Conservation (phyloP, 2,888 invertebrate species). For the Orthosia gothica region DNA sequence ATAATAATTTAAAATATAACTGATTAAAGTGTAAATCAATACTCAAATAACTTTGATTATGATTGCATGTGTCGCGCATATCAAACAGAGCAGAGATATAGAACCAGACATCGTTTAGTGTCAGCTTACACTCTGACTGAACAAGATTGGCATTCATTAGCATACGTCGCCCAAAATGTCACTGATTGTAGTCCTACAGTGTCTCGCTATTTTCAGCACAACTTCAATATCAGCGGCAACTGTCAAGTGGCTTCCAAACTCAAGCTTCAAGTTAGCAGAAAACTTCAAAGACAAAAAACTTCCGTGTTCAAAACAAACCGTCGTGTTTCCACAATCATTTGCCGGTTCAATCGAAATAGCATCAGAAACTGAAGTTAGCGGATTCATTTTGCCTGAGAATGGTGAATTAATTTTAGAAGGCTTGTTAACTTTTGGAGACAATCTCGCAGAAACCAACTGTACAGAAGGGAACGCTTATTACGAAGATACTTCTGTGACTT, state of each 20-base stretch:
- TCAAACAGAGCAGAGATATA: constrained; percentile 23
- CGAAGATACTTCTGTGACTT: constrained; percentile 75
- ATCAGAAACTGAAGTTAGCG: constrained; percentile 72
- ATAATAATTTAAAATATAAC: not conserved
- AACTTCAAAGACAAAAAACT: constrained; percentile 82
- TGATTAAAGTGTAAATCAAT: not conserved
- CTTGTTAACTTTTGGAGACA: constrained; percentile 76
- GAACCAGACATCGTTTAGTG: constrained; percentile 77
- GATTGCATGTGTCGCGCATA: not conserved
- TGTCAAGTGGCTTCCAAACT: constrained; percentile 84
- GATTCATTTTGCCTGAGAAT: constrained; percentile 82
- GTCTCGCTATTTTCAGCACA: constrained; percentile 57
- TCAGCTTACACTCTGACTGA: constrained; percentile 77
- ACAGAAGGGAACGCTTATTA: constrained; percentile 78
- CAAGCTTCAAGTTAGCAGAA: constrained; percentile 81
- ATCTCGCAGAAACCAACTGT: constrained; percentile 74
- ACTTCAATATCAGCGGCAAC: constrained; percentile 72
- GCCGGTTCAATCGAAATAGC: constrained; percentile 77
- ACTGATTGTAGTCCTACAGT: constrained; percentile 32
- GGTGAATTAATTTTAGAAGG: constrained; percentile 85
- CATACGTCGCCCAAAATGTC: constrained; percentile 64
- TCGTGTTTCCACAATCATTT: constrained; percentile 82
- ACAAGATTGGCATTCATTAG: constrained; percentile 74
- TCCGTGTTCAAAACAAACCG: constrained; percentile 86
- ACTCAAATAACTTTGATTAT: not conserved